Evolutionary conservation across 2,113 vertebrate species (phyloP).

Genomic region (Rhegmatorhina hoffmannsi): DNA sequence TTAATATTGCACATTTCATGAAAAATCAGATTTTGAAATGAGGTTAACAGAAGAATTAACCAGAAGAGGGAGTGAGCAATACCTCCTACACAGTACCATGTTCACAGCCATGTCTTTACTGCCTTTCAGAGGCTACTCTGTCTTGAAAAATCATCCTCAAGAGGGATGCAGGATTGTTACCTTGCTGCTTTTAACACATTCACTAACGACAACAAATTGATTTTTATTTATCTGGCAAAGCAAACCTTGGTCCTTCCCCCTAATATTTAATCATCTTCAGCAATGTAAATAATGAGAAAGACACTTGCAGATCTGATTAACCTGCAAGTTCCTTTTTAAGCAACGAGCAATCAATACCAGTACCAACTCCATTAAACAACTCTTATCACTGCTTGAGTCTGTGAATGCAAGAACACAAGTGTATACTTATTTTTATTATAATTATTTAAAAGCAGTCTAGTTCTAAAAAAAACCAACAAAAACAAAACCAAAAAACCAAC

Average conservation of each 20-base stretch:
- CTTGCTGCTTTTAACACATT: background rate
- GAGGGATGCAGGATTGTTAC: conserved; percentile 21
- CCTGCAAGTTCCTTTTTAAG: conserved; percentile 57
- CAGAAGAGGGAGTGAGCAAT: conserved; percentile 14
- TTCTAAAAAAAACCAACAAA: background rate
- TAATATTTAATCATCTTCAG: conserved; percentile 62
- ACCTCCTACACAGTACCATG: background rate
- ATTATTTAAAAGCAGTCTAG: background rate
- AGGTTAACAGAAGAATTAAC: conserved; percentile 63
- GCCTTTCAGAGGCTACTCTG: background rate
- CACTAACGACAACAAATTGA: conserved; percentile 37
- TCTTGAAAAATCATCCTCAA: conserved; percentile 20
- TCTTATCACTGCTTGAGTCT: background rate
- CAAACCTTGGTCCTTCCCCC: conserved; percentile 4
- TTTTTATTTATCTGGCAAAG: conserved; percentile 60
- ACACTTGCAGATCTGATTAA: conserved; percentile 61
- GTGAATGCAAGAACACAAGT: background rate
- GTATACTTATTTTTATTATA: background rate
- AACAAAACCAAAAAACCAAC: background rate
- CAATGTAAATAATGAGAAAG: conserved; percentile 60
- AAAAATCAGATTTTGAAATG: conserved; percentile 61
- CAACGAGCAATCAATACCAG: conserved; percentile 29
- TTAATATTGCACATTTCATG: conserved; percentile 39
- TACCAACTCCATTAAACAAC: conserved; percentile 31
- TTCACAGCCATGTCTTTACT: background rate